Conservation (phyloP, 2,797 vertebrate genomes). For the Perodicticus potto region DNA sequence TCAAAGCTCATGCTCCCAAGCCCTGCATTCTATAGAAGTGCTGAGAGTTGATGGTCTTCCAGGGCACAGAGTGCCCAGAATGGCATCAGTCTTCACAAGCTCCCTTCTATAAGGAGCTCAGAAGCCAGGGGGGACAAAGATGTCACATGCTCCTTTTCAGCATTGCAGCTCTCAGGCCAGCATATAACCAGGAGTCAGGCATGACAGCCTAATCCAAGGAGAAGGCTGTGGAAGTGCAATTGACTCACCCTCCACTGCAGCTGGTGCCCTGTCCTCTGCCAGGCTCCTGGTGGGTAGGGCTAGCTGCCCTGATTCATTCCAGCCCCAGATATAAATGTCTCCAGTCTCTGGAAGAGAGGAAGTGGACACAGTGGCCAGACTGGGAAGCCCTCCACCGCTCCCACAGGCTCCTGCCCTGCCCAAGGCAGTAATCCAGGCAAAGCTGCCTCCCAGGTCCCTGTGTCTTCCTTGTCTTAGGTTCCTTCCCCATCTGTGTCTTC, state of each 20-base stretch:
- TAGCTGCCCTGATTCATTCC: constrained; percentile 97
- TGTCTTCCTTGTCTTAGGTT: neutral
- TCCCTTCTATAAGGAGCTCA: neutral
- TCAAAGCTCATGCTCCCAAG: neutral
- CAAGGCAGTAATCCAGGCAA: neutral
- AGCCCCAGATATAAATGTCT: constrained; percentile 97
- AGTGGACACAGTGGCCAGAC: neutral
- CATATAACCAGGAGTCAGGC: neutral
- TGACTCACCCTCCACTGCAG: neutral
- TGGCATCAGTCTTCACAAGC: neutral
- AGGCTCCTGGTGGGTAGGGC: constrained; percentile 91
- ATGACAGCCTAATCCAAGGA: neutral
- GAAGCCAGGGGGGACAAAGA: neutral
- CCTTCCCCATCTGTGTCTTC: neutral
- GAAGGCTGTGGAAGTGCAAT: too few relatives aligned
- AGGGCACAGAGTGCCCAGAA: neutral
- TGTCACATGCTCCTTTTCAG: neutral
- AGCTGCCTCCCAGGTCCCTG: neutral
- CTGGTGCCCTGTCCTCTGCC: constrained; percentile 50
- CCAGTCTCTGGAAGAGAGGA: constrained; percentile 87
- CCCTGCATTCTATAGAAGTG: neutral
- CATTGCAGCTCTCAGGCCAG: neutral
- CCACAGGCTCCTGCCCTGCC: too few relatives aligned
- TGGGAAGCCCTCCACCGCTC: neutral
- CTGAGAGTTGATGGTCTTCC: neutral